A percentile compares a stretch with the other conserved stretches of the same genome.
Evolutionary conservation across 2,888 invertebrate species (phyloP).

Genomic region (Pyralis farinalis): DNA sequence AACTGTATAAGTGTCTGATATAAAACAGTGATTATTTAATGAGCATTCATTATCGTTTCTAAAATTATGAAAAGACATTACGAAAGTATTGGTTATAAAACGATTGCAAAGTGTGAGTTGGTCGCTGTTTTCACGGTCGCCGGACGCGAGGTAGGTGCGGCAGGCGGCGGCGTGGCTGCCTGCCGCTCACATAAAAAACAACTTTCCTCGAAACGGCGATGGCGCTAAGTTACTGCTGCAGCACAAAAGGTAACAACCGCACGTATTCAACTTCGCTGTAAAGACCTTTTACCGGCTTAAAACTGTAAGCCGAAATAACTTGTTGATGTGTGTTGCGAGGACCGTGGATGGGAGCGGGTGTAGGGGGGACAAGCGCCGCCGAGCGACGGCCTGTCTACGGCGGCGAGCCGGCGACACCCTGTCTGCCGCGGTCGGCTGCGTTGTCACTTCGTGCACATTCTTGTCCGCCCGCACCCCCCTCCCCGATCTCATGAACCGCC

Average conservation of each 20-base stretch:
- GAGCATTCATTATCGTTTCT: no score
- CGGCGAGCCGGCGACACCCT: slow-evolving; percentile 95
- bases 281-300: slow-evolving; percentile 52
- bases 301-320: slow-evolving; percentile 73
- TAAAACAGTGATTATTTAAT: no score
- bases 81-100: background rate
- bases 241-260: slow-evolving; percentile 50
- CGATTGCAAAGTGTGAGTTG: slow-evolving; percentile 33
- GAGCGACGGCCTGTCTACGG: slow-evolving; percentile 90
- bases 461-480: slow-evolving; percentile 72
- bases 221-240: slow-evolving; percentile 62
- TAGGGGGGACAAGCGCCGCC: slow-evolving; percentile 71
- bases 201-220: slow-evolving; percentile 78
- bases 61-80: no score
- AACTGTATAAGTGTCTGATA: no score
- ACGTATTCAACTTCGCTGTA: slow-evolving; percentile 39
- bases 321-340: slow-evolving; percentile 76
- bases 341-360: slow-evolving; percentile 55
- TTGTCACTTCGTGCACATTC: slow-evolving; percentile 83
- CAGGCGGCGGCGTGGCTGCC: slow-evolving; percentile 46
- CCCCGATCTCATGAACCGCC: slow-evolving; percentile 60
- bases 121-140: slow-evolving; percentile 69
- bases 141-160: slow-evolving; percentile 63
- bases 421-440: slow-evolving; percentile 92
- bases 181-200: slow-evolving; percentile 66